phyloP scores from a whole-genome alignment of 2,888 invertebrate species.

The Orthosia gothica region DNA sequence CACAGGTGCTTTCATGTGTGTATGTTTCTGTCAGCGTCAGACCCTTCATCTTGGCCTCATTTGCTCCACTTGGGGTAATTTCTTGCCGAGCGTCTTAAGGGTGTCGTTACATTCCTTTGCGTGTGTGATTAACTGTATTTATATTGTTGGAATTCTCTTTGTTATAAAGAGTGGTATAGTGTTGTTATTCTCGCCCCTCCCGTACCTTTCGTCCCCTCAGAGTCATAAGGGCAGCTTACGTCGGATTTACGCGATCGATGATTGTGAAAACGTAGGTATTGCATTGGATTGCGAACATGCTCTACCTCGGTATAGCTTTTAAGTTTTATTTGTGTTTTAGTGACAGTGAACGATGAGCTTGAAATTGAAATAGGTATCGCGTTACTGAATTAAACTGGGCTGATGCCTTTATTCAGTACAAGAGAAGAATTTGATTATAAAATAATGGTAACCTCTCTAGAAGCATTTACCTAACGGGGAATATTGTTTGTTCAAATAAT shows the following conservation, averaged over 20 bases:
- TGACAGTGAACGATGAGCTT: constrained; percentile 3
- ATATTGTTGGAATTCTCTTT: constrained; percentile 81
- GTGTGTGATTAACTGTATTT: constrained; percentile 79
- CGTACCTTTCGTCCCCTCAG: constrained; percentile 71
- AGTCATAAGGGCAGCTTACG: constrained; percentile 82
- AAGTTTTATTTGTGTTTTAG: constrained; percentile 22
- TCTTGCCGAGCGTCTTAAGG: constrained; percentile 60
- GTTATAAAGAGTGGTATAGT: constrained; percentile 77
- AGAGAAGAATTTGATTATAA: too few relatives aligned
- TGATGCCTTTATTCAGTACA: not conserved
- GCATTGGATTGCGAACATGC: constrained; percentile 65
- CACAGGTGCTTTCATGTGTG: constrained; percentile 70
- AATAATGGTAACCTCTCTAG: too few relatives aligned
- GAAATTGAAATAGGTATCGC: not conserved
- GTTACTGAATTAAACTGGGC: not conserved
- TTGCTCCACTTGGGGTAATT: constrained; percentile 64
- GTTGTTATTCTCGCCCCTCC: constrained; percentile 78
- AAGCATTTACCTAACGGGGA: not conserved
- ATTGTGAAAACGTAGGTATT: constrained; percentile 74
- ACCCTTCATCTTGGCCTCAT: constrained; percentile 59
- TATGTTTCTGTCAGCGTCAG: constrained; percentile 59
- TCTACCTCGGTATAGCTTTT: not conserved
- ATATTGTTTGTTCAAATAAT: not conserved
- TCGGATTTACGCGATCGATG: constrained; percentile 85
- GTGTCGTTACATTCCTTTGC: constrained; percentile 70